Evolutionary conservation across 2,113 vertebrate genomes (phyloP).

Genomic region (Tinamus guttatus): DNA sequence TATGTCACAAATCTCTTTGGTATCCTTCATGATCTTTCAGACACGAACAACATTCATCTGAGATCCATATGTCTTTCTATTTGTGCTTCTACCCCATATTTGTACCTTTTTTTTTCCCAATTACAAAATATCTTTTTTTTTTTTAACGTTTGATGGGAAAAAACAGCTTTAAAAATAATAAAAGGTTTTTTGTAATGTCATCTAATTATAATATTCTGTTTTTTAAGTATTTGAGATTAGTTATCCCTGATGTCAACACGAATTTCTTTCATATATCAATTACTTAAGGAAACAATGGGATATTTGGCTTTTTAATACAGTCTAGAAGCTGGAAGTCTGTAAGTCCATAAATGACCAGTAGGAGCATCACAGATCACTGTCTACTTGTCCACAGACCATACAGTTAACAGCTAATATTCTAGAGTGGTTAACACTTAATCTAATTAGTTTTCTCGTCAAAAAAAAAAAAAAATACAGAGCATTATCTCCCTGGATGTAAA

Average conservation of each 20-base stretch:
- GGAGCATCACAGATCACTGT: not conserved
- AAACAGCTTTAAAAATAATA: not conserved
- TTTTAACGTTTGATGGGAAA: not conserved
- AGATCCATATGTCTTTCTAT: constrained; percentile 48
- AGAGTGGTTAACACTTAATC: constrained; percentile 26
- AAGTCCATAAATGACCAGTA: not conserved
- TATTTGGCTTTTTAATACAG: not conserved
- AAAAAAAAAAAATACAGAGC: not conserved
- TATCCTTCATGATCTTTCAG: constrained; percentile 55
- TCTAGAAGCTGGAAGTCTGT: not conserved
- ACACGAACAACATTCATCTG: constrained; percentile 36
- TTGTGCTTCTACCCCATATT: not conserved
- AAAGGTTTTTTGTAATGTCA: not conserved
- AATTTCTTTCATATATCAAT: not conserved
- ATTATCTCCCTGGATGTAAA: not conserved
- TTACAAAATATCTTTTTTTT: not conserved
- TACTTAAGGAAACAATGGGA: not conserved
- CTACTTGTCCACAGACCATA: not conserved
- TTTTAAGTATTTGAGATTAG: not conserved
- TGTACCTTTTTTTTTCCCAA: not conserved
- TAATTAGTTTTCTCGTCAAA: not conserved
- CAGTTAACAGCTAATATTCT: not conserved
- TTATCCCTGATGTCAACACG: not conserved
- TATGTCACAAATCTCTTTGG: constrained; percentile 59
- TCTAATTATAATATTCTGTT: not conserved